Evolutionary conservation across 2,888 invertebrate genomes (phyloP), one percentile per base, ranked within the genome.

Genomic region (Cephus nigrinus): DNA sequence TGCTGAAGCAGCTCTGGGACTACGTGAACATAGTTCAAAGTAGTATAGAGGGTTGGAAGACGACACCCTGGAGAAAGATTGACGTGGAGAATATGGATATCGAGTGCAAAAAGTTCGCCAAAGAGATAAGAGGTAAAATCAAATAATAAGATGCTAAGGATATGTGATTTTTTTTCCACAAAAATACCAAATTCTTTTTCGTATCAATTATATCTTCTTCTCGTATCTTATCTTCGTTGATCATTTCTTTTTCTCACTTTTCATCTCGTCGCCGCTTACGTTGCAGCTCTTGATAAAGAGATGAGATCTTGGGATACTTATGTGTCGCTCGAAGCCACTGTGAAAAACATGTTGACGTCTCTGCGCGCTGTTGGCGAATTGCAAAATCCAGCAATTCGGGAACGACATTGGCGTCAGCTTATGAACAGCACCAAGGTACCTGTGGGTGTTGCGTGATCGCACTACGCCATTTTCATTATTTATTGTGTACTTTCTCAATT

Each of bases 11-110:
- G 94, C 93, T 99, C 15, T 99, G 99, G 99, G 98, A 99, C 92
- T 98, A 98, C 90, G 96, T 97, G 12, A 94, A 94, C 88, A 97
- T 98, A 84, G 98, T 99, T 3, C 95, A 95, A 84, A 97, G 97
- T 4, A 96, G 97, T 88, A 97, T 99, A 79, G 97, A 98, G 87
- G 98, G 98, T 89, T 99, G 99, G 99, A 98, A 98, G 92, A 98
- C 97, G 1, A 98, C 98, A 0, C 97, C 97, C 0, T 99, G 99
- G 99, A 94, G 97, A 78, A 97, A 98, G 91, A 98, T 99, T 80
- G 98, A 99, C 89, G 98, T 98, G 69, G 99, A 99, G 92, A 98
- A 98, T 88, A 98, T 99, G 98, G 99, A 99, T 89, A 97, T 98
- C 85, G 98, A 99, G 92, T 98, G 98, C 92, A 99, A 99, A 91